Conservation (phyloP, 2,888 invertebrate genomes). For the Sinotaia quadrata region DNA sequence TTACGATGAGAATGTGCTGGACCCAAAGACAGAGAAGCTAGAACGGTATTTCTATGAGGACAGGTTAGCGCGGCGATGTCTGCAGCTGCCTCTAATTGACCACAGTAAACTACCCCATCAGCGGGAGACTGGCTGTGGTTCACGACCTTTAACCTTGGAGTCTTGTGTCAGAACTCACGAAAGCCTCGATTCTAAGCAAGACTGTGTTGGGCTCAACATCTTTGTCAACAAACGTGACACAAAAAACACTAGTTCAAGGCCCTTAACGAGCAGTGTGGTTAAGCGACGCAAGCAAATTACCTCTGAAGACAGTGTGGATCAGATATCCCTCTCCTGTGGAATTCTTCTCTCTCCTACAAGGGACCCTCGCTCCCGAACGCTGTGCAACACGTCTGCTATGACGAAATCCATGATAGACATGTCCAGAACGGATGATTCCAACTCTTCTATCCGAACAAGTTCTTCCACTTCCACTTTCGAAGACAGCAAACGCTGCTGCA, state of each 20-base stretch:
- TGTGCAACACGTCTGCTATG: not conserved
- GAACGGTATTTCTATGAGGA: constrained; percentile 65
- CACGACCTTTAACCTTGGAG: too few relatives aligned
- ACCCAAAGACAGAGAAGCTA: constrained; percentile 65
- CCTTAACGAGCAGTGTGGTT: constrained; percentile 3
- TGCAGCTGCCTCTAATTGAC: constrained; percentile 7
- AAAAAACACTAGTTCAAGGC: not conserved
- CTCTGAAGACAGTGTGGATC: not conserved
- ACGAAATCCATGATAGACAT: not conserved
- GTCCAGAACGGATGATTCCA: constrained; percentile 7
- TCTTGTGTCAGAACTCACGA: too few relatives aligned
- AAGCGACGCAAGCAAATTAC: not conserved
- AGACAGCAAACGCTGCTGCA: constrained; percentile 27
- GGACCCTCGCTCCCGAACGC: not conserved
- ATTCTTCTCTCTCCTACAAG: constrained; percentile 1
- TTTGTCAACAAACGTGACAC: constrained; percentile 1
- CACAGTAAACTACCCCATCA: not conserved
- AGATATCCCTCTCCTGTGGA: constrained; percentile 10
- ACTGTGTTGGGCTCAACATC: not conserved
- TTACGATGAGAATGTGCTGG: constrained; percentile 68
- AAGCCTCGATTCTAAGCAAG: not conserved
- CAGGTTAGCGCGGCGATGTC: constrained; percentile 37
- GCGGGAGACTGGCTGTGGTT: not conserved
- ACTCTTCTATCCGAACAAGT: constrained; percentile 34
- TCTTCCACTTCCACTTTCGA: constrained; percentile 41